Evolutionary conservation across 2,113 vertebrate species (phyloP), one percentile per base, ranked within the genome.

Genomic region (Tenrec ecaudatus): DNA sequence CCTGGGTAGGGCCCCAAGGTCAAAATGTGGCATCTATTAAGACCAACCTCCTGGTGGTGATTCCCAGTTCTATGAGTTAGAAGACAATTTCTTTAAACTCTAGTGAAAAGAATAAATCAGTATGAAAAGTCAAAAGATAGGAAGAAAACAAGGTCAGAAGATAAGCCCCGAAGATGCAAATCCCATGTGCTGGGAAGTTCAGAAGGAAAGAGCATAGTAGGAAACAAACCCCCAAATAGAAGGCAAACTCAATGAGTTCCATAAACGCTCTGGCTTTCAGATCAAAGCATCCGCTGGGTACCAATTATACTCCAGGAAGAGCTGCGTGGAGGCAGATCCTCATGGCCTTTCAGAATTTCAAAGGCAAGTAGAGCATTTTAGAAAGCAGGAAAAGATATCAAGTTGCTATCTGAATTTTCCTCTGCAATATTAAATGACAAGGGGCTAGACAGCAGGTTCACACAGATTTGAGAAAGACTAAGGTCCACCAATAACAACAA

Each of bases 401-500:
- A 84, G 53, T 58, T 68, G 57, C 73, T 58, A 4, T 53, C 43
- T 80, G 73, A 80, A 75, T 83, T 87, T 89, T 77, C 69, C 79
- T 73, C 43, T 53, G 36, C 11, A 14, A 15, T 7, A 58, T 19
- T 12, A 73, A 66, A 57, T 60, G 58, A 75, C 43, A 68, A 23
- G 31, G 80, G 84, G 9, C 10, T 14, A 12, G 20, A 64, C 20
- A 78, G 23, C 75, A 73, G 86, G 53, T 78, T 75, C 14, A 19
- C 8, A 43, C 40, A 90, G 36, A 43, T 68, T 87, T 27, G 71
- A 87, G 57, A 47, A 36, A 60, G 31, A 68, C 29, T 20, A n/a
- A n/a, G 38, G 43, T 38, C 25, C 10, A 23, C 78, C 9, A 53
- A 53, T 9, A 29, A 53, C 29, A 53, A 53, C 9, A 29, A 40